Conservation (phyloP, 2,888 invertebrate species). For the Epistrophe grossulariae region DNA sequence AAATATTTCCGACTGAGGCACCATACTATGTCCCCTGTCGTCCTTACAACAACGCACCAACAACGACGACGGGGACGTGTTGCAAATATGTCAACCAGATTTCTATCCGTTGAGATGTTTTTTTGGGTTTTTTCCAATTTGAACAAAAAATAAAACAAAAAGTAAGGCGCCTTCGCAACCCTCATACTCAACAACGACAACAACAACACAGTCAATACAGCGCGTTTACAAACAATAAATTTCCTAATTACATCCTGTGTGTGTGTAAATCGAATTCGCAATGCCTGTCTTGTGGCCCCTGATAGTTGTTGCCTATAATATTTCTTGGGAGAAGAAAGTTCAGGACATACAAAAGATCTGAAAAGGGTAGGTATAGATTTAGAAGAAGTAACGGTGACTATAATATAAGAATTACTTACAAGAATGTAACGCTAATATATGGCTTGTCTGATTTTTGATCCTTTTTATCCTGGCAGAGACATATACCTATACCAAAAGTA, state of each 20-base stretch:
- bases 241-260: slow-evolving; percentile 68
- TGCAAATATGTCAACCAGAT: slow-evolving; percentile 71
- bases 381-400: background rate
- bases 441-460: slow-evolving; percentile 34
- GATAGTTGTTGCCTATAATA: background rate
- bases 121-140: slow-evolving; percentile 17
- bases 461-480: slow-evolving; percentile 26
- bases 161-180: slow-evolving; percentile 56
- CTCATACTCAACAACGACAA: background rate
- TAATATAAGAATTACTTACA: slow-evolving; percentile 11
- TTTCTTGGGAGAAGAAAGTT: slow-evolving; percentile 58
- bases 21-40: background rate
- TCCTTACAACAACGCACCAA: background rate
- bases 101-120: slow-evolving; percentile 38
- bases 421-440: slow-evolving; percentile 61
- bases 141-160: background rate
- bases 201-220: background rate
- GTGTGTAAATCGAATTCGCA: slow-evolving; percentile 67
- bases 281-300: slow-evolving; percentile 32
- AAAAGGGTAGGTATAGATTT: slow-evolving; percentile 38
- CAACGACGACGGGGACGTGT: slow-evolving; percentile 8
- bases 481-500: slow-evolving; percentile 45
- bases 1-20: background rate
- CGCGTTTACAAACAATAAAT: slow-evolving; percentile 63
- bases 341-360: background rate